Evolutionary conservation across 2,888 invertebrate species (phyloP).

Genomic region (Drepanosiphum platanoidis): DNA sequence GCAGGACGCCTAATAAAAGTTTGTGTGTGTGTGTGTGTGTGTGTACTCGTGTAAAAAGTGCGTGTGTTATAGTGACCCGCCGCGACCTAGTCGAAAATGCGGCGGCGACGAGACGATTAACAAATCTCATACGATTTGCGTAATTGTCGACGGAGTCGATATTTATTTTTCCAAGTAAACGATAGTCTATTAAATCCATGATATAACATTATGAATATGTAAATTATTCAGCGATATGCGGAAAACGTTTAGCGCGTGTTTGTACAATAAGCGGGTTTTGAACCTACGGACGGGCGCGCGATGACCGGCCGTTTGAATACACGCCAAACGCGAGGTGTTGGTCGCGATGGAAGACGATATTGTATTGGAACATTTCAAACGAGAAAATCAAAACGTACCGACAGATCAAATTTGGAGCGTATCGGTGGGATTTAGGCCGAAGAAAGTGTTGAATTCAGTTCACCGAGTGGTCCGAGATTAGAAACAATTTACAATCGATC

Average conservation of each 20-base stretch:
- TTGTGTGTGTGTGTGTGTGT: background rate
- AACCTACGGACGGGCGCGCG: background rate
- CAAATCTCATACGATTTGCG: constrained; percentile 32
- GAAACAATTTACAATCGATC: constrained; percentile 7
- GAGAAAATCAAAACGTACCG: background rate
- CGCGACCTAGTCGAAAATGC: constrained; percentile 29
- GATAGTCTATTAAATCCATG: background rate
- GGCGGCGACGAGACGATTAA: constrained; percentile 19
- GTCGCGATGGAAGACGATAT: background rate
- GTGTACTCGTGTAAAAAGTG: too few relatives aligned
- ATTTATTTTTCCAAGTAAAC: background rate
- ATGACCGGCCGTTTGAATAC: background rate
- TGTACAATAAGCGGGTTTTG: background rate
- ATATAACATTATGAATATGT: too few relatives aligned
- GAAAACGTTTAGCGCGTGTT: background rate
- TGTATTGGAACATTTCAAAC: background rate
- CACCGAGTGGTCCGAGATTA: background rate
- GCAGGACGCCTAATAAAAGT: constrained; percentile 1
- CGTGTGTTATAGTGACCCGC: background rate
- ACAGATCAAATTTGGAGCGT: constrained; percentile 5
- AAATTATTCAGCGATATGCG: background rate
- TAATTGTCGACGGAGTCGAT: background rate
- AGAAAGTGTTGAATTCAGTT: constrained; percentile 46
- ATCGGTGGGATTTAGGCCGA: constrained; percentile 37
- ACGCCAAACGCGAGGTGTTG: too few relatives aligned